Conservation (phyloP, 2,797 vertebrate species). For the Scleropages formosus region DNA sequence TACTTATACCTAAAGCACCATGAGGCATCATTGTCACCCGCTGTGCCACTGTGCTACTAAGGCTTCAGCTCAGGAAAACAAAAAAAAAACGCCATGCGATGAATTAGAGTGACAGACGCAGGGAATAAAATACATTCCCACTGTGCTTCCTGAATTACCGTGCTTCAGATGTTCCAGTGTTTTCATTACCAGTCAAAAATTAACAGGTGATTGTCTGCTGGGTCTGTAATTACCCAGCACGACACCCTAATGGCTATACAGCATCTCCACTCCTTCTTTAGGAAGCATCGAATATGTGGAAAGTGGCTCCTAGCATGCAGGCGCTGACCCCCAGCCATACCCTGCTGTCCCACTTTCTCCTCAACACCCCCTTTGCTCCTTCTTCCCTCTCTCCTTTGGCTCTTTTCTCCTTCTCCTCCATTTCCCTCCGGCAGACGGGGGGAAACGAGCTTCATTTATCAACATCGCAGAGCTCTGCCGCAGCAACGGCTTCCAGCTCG, state of each 20-base stretch:
- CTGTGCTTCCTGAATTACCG: not conserved
- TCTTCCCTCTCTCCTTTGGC: not conserved
- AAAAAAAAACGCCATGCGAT: not conserved
- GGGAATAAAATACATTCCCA: constrained; percentile 14
- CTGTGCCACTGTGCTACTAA: too few species aligned
- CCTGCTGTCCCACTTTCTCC: constrained; percentile 8
- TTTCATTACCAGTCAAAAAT: constrained; percentile 25
- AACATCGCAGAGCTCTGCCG: constrained; percentile 4
- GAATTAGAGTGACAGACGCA: not conserved
- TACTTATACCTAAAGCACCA: too few species aligned
- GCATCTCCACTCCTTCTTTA: constrained; percentile 5
- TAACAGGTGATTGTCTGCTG: constrained; percentile 32
- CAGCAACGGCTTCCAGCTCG: constrained; percentile 16
- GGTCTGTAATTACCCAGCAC: constrained; percentile 25
- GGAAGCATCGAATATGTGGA: constrained; percentile 20
- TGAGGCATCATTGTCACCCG: too few species aligned
- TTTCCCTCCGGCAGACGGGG: constrained; percentile 13
- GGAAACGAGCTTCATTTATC: constrained; percentile 36
- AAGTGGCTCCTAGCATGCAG: constrained; percentile 23
- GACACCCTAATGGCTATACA: constrained; percentile 19
- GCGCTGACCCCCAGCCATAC: not conserved
- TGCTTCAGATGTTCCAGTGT: constrained; percentile 23
- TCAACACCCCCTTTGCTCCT: not conserved
- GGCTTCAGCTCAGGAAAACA: too few species aligned
- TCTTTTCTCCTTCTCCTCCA: not conserved